A percentile compares a stretch with the other conserved stretches of the same genome.
These are phyloP conservation scores for Amaurobius ferox DNA, from an alignment of 2,888 invertebrate species.

Conservation along the genomic window DNA sequence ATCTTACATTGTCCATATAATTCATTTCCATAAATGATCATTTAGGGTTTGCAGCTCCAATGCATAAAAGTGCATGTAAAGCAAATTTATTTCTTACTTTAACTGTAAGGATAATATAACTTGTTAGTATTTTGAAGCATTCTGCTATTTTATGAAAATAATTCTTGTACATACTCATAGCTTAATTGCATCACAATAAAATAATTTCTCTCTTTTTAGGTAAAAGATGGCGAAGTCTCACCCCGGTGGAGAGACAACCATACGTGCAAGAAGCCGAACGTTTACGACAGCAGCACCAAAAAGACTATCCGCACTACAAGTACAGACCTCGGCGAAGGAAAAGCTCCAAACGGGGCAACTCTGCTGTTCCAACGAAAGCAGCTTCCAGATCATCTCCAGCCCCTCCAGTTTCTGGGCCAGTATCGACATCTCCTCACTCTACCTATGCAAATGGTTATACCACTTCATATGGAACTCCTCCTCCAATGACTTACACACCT, in stretches of 20 bases:
- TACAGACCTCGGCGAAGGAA: conserved; percentile 94
- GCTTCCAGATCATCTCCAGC: not conserved
- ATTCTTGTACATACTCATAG: too few species aligned
- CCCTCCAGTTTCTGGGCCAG: conserved; percentile 31
- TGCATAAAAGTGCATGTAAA: too few species aligned
- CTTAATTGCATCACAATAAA: too few species aligned
- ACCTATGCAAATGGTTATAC: conserved; percentile 49
- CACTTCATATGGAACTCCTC: conserved; percentile 32
- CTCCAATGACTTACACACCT: conserved; percentile 46
- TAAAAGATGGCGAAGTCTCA: conserved; percentile 95
- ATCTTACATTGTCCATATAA: too few species aligned
- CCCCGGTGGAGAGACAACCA: conserved; percentile 94
- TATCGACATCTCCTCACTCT: conserved; percentile 41
- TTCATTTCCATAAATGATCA: too few species aligned
- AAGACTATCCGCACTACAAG: conserved; percentile 98
- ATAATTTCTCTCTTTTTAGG: conserved; percentile 82
- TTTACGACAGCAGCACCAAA: conserved; percentile 96
- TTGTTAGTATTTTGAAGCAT: too few species aligned
- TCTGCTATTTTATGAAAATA: too few species aligned
- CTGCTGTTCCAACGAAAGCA: conserved; percentile 18
- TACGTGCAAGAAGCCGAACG: conserved; percentile 98
- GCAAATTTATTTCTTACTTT: too few species aligned
- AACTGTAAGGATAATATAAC: too few species aligned
- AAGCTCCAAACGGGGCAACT: conserved; percentile 81
- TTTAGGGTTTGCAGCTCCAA: too few species aligned